Evolutionary conservation across 2,888 invertebrate genomes (phyloP), one percentile per base, ranked within the genome.

Genomic region (Drosophila ochracea): DNA sequence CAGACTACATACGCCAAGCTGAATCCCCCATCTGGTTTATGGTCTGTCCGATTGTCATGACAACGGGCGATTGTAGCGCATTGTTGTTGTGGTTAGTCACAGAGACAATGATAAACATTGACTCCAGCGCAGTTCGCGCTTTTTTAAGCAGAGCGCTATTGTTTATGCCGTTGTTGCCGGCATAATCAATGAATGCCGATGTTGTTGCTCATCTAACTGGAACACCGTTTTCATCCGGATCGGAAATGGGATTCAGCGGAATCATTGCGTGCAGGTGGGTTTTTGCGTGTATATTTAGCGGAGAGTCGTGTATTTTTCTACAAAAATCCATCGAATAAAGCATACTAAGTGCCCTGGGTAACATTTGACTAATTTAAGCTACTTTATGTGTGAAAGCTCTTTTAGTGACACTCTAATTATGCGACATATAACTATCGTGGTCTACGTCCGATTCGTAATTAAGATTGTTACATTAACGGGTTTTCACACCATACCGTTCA

Each of bases 161-260:
- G 80, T 79, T 80, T 70, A 73, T 76, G 69, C 67, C 59, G 50
- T 62, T 37, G 28, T 55, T 39, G 60, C 64, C 62, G 62, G 55
- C 35, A 28, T 71, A 21, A 61, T 37, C 62, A 62, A 61, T 74
- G 82, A 86, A 84, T 86, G 66, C 66, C 73, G 81, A 78, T 73
- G 76, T 41, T 52, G 67, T 78, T 89, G 87, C 75, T 89, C 84
- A 85, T 82, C 89, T 84, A 82, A 89, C 73, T 86, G 85, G 89
- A 85, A 85, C 89, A 80, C 50, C 67, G 64, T 62, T 75, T 75
- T 60, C 58, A 63, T 74, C 61, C 61, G 66, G 49, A 71, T 78
- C 82, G 80, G 80, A 81, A 80, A 78, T 63, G 75, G 68, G 69
- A 61, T 69, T 57, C 53, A 67, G 60, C 78, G 81, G 81, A 80